Evolutionary conservation across 2,113 vertebrate species (phyloP).

Genomic region (Geococcyx californianus): DNA sequence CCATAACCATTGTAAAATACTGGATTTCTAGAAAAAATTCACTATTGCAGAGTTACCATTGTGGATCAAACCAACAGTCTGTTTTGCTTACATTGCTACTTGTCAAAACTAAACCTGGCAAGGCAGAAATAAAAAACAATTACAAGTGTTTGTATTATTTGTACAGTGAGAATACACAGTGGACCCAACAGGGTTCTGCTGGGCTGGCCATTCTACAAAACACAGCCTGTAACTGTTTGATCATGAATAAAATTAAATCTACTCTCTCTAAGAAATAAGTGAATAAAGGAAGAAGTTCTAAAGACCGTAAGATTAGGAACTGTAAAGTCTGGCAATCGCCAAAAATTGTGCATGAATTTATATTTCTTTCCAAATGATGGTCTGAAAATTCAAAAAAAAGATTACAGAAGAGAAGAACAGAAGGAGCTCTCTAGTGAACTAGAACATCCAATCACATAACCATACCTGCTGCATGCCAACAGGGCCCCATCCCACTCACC

Average conservation of each 20-base stretch:
- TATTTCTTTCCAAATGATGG: background rate
- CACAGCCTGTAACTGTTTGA: background rate
- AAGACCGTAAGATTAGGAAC: background rate
- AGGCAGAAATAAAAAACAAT: background rate
- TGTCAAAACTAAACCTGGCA: background rate
- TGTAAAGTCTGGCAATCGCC: background rate
- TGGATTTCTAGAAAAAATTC: background rate
- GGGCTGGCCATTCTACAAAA: background rate
- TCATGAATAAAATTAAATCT: background rate
- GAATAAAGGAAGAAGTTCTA: background rate
- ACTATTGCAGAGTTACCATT: background rate
- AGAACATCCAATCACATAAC: background rate
- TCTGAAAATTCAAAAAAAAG: background rate
- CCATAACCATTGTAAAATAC: background rate
- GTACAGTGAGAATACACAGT: background rate
- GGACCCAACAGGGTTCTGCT: background rate
- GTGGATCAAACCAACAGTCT: background rate
- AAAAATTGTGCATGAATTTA: background rate
- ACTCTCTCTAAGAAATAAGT: background rate
- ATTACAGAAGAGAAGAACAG: background rate
- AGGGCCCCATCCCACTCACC: background rate
- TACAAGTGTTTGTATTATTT: background rate
- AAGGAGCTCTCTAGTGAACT: accelerated
- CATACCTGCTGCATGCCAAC: background rate
- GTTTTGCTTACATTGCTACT: background rate